These are phyloP conservation scores for Epizoanthus stellaris DNA, from an alignment of 92 coral and sea anemone species.

Conservation along the genomic window DNA sequence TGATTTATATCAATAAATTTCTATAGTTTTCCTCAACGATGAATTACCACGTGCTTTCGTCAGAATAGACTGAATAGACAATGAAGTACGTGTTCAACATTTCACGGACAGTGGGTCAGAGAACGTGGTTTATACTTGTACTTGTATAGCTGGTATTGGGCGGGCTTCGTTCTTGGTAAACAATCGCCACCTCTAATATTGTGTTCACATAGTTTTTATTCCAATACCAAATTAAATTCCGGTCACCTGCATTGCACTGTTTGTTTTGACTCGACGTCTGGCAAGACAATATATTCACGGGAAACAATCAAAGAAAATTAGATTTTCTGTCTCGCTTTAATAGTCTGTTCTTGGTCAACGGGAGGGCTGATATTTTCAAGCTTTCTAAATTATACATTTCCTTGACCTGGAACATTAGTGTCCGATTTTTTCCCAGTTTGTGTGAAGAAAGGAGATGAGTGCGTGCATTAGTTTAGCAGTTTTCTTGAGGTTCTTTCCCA, in stretches of 20 bases:
- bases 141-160: no score
- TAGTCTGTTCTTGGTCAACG: not conserved
- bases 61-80: not conserved
- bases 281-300: not conserved
- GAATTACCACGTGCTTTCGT: constrained; percentile 7
- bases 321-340: constrained; percentile 1
- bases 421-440: not conserved
- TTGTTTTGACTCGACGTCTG: constrained; percentile 3
- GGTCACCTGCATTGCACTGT: not conserved
- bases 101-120: not conserved
- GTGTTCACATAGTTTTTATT: not conserved
- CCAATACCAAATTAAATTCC: not conserved
- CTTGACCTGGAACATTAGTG: not conserved
- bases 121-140: no score
- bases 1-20: no score
- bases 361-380: not conserved
- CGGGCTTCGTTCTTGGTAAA: no score
- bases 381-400: not conserved
- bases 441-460: not conserved
- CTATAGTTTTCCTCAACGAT: not conserved
- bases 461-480: not conserved
- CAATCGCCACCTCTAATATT: no score
- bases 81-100: not conserved
- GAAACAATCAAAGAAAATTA: not conserved
- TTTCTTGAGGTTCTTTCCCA: not conserved